Evolutionary conservation across 1,140 invertebrate species (phyloP).

Genomic region (Berghia stephanieae): DNA sequence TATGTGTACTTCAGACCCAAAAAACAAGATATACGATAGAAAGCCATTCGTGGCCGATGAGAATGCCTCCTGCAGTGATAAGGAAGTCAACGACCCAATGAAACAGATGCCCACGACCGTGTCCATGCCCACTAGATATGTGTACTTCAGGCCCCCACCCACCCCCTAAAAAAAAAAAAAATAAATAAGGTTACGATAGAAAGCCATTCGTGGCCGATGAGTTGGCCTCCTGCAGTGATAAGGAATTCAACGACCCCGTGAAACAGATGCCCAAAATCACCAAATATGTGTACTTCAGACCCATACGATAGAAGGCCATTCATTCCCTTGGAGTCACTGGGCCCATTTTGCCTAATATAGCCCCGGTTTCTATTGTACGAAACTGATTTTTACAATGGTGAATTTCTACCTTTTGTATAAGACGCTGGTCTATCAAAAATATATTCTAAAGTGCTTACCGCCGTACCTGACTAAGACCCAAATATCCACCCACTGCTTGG

Average conservation of each 20-base stretch:
- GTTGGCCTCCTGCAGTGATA: conserved; percentile 88
- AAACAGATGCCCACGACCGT: conserved; percentile 95
- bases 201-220: conserved; percentile 86
- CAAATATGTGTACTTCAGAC: conserved; percentile 72
- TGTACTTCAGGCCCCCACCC: conserved; percentile 70
- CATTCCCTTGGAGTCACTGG: conserved; percentile 87
- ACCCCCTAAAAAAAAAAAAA: no score
- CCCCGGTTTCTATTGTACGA: no score
- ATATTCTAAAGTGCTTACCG: no score
- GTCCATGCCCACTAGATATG: conserved; percentile 85
- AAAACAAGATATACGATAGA: conserved; percentile 54
- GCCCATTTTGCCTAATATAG: no score
- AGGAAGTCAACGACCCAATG: conserved; percentile 83
- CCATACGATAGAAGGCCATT: conserved; percentile 63
- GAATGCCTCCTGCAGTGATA: conserved; percentile 88
- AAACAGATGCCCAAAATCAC: conserved; percentile 96
- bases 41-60: conserved; percentile 86
- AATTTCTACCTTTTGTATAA: no score
- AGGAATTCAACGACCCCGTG: conserved; percentile 83
- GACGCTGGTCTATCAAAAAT: no score
- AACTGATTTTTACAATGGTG: no score
- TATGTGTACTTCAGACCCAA: conserved; percentile 71
- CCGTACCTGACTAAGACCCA: no score
- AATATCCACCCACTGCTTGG: no score
- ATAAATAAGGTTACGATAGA: conserved; percentile 52